Percentiles rank a stretch among this genome's conserved stretches.
phyloP scores from a whole-genome alignment of 1,140 invertebrate species.

The Coenobita brevimanus region DNA sequence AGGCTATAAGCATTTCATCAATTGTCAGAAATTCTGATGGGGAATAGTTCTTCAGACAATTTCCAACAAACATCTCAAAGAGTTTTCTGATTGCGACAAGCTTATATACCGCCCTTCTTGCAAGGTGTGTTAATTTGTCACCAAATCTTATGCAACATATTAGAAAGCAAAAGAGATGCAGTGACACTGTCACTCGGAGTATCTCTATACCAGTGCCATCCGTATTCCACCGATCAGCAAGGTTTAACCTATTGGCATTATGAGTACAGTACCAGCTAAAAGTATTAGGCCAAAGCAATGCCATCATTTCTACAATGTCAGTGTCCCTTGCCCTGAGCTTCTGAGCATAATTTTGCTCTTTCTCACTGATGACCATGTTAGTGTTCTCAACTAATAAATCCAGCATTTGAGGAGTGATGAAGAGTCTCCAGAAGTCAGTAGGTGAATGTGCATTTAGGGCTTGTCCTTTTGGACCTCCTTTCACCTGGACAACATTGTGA shows the following conservation, averaged over 20 bases:
- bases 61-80: too few species aligned
- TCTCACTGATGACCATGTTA: constrained; percentile 26
- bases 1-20: constrained; percentile 11
- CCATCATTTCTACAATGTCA: constrained; percentile 44
- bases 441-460: constrained; percentile 45
- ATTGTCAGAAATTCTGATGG: too few species aligned
- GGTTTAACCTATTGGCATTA: too few species aligned
- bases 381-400: constrained; percentile 37
- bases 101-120: constrained; percentile 53
- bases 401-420: constrained; percentile 40
- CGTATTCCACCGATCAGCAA: too few species aligned
- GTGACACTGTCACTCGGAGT: constrained; percentile 39
- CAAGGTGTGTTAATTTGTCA: constrained; percentile 41
- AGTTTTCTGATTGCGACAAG: constrained; percentile 55
- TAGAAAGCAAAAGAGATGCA: constrained; percentile 30
- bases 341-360: constrained; percentile 30
- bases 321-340: constrained; percentile 22
- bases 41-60: too few species aligned
- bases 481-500: too few species aligned
- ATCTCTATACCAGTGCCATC: too few species aligned
- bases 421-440: constrained; percentile 23
- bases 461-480: constrained; percentile 44
- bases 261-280: constrained; percentile 21
- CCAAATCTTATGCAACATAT: constrained; percentile 45
- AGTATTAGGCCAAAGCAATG: constrained; percentile 30